Conservation (phyloP, 2,888 invertebrate species). For the Eurois occulta region DNA sequence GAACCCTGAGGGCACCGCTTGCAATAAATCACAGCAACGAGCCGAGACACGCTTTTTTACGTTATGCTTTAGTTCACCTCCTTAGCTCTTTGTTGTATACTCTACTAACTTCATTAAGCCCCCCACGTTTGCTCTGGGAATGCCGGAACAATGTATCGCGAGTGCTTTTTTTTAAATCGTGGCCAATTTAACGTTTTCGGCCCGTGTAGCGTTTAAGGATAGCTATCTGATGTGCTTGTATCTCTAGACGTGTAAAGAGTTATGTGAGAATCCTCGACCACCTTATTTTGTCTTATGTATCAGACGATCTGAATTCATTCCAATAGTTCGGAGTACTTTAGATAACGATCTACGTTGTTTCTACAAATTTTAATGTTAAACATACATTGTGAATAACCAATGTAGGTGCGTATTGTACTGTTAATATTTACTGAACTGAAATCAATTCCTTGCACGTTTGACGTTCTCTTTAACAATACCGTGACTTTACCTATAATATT, state of each 20-base stretch:
- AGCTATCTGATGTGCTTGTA: conserved; percentile 79
- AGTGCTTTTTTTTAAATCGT: conserved; percentile 80
- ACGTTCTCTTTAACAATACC: conserved; percentile 49
- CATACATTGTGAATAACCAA: conserved; percentile 51
- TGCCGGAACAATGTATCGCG: conserved; percentile 81
- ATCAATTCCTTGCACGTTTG: conserved; percentile 51
- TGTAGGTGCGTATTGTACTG: conserved; percentile 41
- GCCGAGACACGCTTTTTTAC: conserved; percentile 84
- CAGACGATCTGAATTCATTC: conserved; percentile 63
- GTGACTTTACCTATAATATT: conserved; percentile 52
- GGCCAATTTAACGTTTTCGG: conserved; percentile 84
- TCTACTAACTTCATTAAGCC: conserved; percentile 84
- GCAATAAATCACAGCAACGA: conserved; percentile 87
- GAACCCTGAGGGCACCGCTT: conserved; percentile 76
- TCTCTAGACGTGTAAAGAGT: conserved; percentile 78
- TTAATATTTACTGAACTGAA: conserved; percentile 43
- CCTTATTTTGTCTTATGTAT: conserved; percentile 69
- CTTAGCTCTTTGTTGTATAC: conserved; percentile 82
- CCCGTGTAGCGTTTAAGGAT: conserved; percentile 74
- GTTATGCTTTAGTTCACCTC: conserved; percentile 88
- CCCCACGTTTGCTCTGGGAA: conserved; percentile 77
- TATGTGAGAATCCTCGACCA: conserved; percentile 83
- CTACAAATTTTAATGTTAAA: conserved; percentile 56
- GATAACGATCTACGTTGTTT: conserved; percentile 58
- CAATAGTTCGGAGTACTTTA: conserved; percentile 58